A percentile compares a stretch with the other conserved stretches of the same genome.
These are phyloP conservation scores for Mayetiola destructor DNA, from an alignment of 2,888 invertebrate species.

Conservation along the genomic window DNA sequence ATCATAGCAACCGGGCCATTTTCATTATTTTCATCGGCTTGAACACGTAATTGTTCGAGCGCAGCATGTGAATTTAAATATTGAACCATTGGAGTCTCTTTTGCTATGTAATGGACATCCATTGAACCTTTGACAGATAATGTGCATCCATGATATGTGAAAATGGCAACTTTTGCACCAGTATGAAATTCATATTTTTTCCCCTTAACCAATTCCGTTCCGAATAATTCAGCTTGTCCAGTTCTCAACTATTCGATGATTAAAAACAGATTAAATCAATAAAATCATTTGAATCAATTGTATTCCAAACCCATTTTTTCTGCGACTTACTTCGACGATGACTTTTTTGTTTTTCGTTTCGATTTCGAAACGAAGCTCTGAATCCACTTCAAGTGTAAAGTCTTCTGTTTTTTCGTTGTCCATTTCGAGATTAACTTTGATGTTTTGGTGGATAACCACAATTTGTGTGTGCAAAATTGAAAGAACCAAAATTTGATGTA, in stretches of 20 bases:
- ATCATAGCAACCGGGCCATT: slow-evolving; percentile 78
- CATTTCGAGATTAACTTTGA: background rate
- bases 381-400: slow-evolving; percentile 72
- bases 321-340: slow-evolving; percentile 47
- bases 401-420: slow-evolving; percentile 33
- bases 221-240: slow-evolving; percentile 92
- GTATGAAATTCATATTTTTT: slow-evolving; percentile 79
- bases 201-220: slow-evolving; percentile 85
- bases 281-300: too few relatives aligned
- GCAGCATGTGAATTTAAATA: slow-evolving; percentile 94
- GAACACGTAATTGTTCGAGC: slow-evolving; percentile 72
- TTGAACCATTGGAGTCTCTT: slow-evolving; percentile 91
- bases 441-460: too few relatives aligned
- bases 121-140: slow-evolving; percentile 75
- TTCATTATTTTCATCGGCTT: slow-evolving; percentile 58
- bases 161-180: slow-evolving; percentile 89
- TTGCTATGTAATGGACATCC: slow-evolving; percentile 87
- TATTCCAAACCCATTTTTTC: too few relatives aligned
- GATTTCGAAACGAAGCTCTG: slow-evolving; percentile 88
- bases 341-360: slow-evolving; percentile 77
- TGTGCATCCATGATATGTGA: slow-evolving; percentile 89
- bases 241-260: slow-evolving; percentile 74
- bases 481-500: too few relatives aligned
- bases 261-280: too few relatives aligned
- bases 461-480: too few relatives aligned